Conservation (phyloP, 2,113 vertebrate species). For the Hippocampus zosterae region DNA sequence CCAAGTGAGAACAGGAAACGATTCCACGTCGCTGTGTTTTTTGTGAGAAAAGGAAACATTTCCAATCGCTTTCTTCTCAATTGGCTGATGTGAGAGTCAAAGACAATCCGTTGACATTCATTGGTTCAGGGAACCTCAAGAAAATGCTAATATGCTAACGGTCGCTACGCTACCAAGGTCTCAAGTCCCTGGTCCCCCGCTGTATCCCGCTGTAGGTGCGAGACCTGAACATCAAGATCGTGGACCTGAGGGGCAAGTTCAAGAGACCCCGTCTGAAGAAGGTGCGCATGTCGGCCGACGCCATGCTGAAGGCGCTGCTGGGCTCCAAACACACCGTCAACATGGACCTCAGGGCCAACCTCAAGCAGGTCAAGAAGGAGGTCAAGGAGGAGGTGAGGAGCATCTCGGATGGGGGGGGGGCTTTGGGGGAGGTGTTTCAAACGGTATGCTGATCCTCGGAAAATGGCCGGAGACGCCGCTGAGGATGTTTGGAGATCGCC, state of each 20-base stretch:
- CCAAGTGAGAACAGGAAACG: too few relatives aligned
- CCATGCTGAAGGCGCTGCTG: conserved; percentile 93
- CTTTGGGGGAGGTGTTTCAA: too few relatives aligned
- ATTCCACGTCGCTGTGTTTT: background rate
- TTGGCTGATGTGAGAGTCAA: background rate
- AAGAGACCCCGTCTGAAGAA: conserved; percentile 90
- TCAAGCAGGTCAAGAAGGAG: conserved; percentile 99
- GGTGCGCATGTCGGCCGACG: conserved; percentile 95
- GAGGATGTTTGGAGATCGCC: too few relatives aligned
- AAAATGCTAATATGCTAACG: background rate
- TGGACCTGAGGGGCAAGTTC: conserved; percentile 95
- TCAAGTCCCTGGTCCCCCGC: background rate
- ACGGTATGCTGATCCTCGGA: too few relatives aligned
- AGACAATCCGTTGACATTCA: too few relatives aligned
- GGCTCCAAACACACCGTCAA: conserved; percentile 98
- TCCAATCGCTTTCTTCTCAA: too few relatives aligned
- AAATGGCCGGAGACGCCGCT: too few relatives aligned
- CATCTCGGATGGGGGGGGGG: too few relatives aligned
- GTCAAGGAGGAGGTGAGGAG: conserved; percentile 88
- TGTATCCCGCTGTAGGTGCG: conserved; percentile 77
- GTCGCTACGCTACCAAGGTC: background rate
- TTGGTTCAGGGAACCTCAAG: background rate
- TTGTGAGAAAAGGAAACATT: background rate
- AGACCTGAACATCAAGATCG: conserved; percentile 92
- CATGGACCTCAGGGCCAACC: conserved; percentile 95